phyloP scores from a whole-genome alignment of 1,140 invertebrate species.

The Pseudachorutes palmiensis region DNA sequence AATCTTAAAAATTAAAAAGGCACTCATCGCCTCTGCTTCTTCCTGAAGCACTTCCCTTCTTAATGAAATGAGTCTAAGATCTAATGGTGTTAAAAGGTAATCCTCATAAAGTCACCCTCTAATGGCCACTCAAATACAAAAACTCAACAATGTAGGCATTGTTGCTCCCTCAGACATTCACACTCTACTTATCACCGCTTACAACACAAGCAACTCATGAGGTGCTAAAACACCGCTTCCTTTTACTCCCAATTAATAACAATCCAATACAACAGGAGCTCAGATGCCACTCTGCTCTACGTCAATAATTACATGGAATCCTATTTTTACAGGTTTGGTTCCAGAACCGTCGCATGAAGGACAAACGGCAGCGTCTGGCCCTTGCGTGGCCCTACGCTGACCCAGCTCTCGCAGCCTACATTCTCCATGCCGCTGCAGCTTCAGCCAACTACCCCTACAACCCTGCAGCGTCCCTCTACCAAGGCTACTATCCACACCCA shows the following conservation, averaged over 20 bases:
- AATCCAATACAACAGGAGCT: too few species aligned
- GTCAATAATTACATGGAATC: background rate
- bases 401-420: conserved; percentile 79
- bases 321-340: conserved; percentile 80
- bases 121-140: background rate
- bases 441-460: conserved; percentile 47
- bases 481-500: conserved; percentile 27
- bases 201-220: too few species aligned
- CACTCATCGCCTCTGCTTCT: background rate
- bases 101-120: background rate
- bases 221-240: too few species aligned
- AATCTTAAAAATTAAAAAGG: background rate
- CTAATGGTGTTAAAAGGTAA: conserved; percentile 2
- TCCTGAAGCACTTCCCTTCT: too few species aligned
- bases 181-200: too few species aligned
- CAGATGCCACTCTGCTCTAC: too few species aligned
- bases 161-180: too few species aligned
- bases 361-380: conserved; percentile 87
- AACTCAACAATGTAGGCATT: too few species aligned
- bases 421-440: conserved; percentile 77
- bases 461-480: conserved; percentile 35
- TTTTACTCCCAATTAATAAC: too few species aligned
- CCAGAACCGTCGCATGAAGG: conserved; percentile 98
- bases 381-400: conserved; percentile 92
- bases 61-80: too few species aligned